phyloP scores from a whole-genome alignment of 2,113 vertebrate species.

The Oxyruncus cristatus region DNA sequence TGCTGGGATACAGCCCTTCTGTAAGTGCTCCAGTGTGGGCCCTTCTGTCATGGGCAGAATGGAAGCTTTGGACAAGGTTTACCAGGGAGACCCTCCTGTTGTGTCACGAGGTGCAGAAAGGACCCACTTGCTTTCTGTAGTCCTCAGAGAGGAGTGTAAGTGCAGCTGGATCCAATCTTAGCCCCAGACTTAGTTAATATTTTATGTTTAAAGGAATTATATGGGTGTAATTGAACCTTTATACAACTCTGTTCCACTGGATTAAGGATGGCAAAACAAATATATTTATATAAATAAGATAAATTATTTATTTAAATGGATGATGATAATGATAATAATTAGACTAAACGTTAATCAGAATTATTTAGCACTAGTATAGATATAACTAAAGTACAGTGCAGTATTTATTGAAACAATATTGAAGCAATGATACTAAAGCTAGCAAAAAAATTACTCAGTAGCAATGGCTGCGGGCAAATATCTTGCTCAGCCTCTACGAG shows the following conservation, averaged over 20 bases:
- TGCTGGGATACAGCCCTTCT: not conserved
- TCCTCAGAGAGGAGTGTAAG: not conserved
- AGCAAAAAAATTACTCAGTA: not conserved
- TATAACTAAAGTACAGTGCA: not conserved
- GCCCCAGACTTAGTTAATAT: not conserved
- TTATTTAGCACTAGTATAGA: not conserved
- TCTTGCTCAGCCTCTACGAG: not conserved
- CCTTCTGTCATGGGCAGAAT: not conserved
- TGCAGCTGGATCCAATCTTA: not conserved
- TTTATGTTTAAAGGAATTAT: not conserved
- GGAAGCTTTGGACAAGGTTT: not conserved
- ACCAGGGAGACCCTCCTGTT: not conserved
- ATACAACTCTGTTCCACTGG: not conserved
- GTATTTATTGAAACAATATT: not conserved
- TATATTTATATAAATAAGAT: not conserved
- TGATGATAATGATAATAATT: not conserved
- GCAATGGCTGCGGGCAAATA: not conserved
- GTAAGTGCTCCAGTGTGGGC: accelerated
- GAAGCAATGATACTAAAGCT: not conserved
- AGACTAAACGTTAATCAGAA: not conserved
- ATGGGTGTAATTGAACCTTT: not conserved
- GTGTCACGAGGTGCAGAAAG: not conserved
- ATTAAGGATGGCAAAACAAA: not conserved
- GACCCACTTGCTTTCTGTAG: not conserved
- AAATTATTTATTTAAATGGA: not conserved